phyloP scores from a whole-genome alignment of 2,113 vertebrate genomes.

The Condylura cristata region DNA sequence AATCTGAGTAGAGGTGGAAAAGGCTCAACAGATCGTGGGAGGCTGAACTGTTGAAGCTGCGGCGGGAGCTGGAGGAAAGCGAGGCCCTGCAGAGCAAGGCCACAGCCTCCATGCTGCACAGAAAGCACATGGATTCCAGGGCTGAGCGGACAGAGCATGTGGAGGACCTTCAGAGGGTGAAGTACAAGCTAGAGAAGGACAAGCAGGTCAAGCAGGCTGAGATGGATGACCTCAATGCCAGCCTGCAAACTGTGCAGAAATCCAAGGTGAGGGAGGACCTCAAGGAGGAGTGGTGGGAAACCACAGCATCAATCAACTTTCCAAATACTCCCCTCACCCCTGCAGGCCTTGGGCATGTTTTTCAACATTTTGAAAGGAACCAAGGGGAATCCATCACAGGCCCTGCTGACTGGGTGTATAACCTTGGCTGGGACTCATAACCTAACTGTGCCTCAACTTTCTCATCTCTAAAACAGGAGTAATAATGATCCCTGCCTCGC shows the following conservation, averaged over 20 bases:
- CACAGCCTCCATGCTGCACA: slow-evolving; percentile 70
- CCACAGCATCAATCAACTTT: not conserved
- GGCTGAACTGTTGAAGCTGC: slow-evolving; percentile 83
- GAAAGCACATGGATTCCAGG: slow-evolving; percentile 81
- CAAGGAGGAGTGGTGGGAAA: not conserved
- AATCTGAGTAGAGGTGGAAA: slow-evolving; percentile 84
- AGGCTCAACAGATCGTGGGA: slow-evolving; percentile 83
- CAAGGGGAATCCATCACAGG: not conserved
- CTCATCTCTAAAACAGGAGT: not conserved
- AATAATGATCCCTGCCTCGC: not conserved
- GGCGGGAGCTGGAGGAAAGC: slow-evolving; percentile 83
- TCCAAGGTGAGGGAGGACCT: slow-evolving; percentile 72
- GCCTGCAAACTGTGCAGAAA: slow-evolving; percentile 80
- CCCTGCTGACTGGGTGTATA: not conserved
- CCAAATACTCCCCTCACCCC: not conserved
- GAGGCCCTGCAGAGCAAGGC: slow-evolving; percentile 82
- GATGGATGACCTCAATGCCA: slow-evolving; percentile 83
- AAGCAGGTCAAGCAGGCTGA: slow-evolving; percentile 85
- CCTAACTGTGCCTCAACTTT: not conserved
- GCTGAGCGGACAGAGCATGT: slow-evolving; percentile 83
- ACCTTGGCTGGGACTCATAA: not conserved
- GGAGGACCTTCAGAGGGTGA: slow-evolving; percentile 84
- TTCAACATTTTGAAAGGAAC: not conserved
- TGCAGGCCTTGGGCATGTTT: accelerated
- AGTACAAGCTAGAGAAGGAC: slow-evolving; percentile 86